Evolutionary conservation across 1,140 invertebrate species (phyloP), one percentile per base, ranked within the genome.

Genomic region (Zaprionus kolodkinae): DNA sequence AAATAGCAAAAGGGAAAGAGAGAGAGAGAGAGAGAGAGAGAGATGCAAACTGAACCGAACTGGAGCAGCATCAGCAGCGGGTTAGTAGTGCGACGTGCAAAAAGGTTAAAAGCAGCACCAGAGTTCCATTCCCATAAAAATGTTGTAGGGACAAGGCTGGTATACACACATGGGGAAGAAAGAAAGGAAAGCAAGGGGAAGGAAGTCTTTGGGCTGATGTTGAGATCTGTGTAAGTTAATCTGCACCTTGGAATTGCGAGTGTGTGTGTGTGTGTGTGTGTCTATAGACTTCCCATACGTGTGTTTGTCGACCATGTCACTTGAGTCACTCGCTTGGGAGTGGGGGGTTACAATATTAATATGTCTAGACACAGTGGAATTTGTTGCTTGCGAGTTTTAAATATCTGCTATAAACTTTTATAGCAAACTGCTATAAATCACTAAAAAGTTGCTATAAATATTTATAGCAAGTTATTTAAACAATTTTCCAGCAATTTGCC

Each of bases 211-310:
- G 61, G n/a, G 64, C 35, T 64, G 6, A 15, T 55, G 30, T 48
- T 56, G 25, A 55, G 57, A 65, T 65, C 66, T 68, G 33, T 71
- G 76, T 40, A 64, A 71, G 64, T 76, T 57, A 59, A 54, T 79
- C 56, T 66, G 55, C 83, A 76, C 81, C 81, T 85, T 81, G 80
- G 65, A 76, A 73, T 62, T 83, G 81, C 63, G 72, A 84, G 76
- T 30, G 27, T 21, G 1, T 2, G 21, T 21, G 21, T 21, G 21
- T 21, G 21, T 21, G 21, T 21, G 21, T 21, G 21, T 21, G 21
- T 21, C 1, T 11, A 38, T 15, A 54, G 13, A 13, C 11, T 35
- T 36, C 2, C 27, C 5, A 10, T 60, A 15, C 27, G 13, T 50
- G 30, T 33, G 25, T 21, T 12, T 61, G 38, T 40, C 38, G 13